A percentile compares a stretch with the other conserved stretches of the same genome.
These are phyloP conservation scores for Liolophura sinensis DNA, from an alignment of 1,140 invertebrate genomes.

Conservation along the genomic window DNA sequence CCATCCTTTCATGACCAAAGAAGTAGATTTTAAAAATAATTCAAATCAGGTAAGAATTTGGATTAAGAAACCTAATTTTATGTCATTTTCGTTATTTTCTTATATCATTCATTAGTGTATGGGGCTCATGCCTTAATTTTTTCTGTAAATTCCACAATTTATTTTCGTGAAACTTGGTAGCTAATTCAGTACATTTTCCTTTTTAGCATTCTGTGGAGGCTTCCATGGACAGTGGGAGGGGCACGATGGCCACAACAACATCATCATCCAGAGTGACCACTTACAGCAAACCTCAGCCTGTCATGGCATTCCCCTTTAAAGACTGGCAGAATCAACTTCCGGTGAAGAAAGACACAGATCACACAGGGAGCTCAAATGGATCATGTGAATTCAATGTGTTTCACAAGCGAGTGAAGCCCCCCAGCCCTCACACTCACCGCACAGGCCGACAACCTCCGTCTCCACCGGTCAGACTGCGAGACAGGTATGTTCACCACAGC, in stretches of 20 bases:
- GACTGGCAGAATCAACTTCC: no score
- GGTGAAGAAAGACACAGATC: no score
- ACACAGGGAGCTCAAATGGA: no score
- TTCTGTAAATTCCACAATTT: neutral
- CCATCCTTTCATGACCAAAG: constrained; percentile 53
- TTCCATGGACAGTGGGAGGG: constrained; percentile 57
- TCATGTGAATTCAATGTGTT: neutral
- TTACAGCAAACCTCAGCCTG: neutral
- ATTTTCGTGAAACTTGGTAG: neutral
- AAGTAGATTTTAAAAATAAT: constrained; percentile 4
- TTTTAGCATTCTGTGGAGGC: constrained; percentile 41
- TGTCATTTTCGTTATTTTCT: no score
- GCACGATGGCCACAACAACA: constrained; percentile 48
- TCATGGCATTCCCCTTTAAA: no score
- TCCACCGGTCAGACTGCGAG: constrained; percentile 43
- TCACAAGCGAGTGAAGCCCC: neutral
- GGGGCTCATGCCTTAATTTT: neutral
- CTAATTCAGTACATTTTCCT: neutral
- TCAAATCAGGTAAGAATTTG: neutral
- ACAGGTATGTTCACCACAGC: constrained; percentile 22
- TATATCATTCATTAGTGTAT: neutral
- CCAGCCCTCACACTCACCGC: no score
- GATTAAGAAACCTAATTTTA: neutral
- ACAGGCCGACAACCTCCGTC: constrained; percentile 38
- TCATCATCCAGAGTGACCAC: constrained; percentile 22